Conservation (phyloP, 1,140 invertebrate species). For the Callitettix versicolor region DNA sequence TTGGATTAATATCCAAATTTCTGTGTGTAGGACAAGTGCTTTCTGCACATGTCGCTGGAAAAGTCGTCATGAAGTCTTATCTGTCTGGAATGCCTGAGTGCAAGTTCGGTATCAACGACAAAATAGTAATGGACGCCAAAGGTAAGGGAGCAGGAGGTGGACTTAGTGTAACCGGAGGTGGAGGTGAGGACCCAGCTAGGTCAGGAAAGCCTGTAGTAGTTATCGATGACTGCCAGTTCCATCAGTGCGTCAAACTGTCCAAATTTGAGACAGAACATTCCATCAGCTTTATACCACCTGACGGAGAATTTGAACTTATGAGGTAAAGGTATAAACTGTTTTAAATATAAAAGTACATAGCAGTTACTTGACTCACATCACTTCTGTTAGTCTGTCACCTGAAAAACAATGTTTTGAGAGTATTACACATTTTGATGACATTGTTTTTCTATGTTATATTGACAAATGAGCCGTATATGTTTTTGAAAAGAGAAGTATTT, state of each 20-base stretch:
- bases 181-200: slow-evolving; percentile 71
- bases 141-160: slow-evolving; percentile 40
- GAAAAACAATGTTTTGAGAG: no score
- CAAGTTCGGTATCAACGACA: slow-evolving; percentile 99
- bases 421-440: no score
- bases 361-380: no score
- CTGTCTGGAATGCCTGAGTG: slow-evolving; percentile 99
- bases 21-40: slow-evolving; percentile 79
- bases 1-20: no score
- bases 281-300: slow-evolving; percentile 98
- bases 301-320: slow-evolving; percentile 99
- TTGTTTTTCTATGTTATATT: no score
- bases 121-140: slow-evolving; percentile 97
- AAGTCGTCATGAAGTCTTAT: slow-evolving; percentile 99
- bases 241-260: slow-evolving; percentile 98
- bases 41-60: slow-evolving; percentile 97
- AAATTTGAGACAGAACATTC: slow-evolving; percentile 99
- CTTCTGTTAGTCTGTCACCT: no score
- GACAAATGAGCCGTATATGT: no score
- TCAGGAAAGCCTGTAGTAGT: slow-evolving; percentile 93
- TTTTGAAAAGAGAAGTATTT: no score
- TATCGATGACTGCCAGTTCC: slow-evolving; percentile 99
- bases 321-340: slow-evolving; percentile 45
- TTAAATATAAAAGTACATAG: no score
- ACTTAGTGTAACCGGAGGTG: slow-evolving; percentile 38